Evolutionary conservation across 2,888 invertebrate genomes (phyloP).

Genomic region (Tribolium freemani): DNA sequence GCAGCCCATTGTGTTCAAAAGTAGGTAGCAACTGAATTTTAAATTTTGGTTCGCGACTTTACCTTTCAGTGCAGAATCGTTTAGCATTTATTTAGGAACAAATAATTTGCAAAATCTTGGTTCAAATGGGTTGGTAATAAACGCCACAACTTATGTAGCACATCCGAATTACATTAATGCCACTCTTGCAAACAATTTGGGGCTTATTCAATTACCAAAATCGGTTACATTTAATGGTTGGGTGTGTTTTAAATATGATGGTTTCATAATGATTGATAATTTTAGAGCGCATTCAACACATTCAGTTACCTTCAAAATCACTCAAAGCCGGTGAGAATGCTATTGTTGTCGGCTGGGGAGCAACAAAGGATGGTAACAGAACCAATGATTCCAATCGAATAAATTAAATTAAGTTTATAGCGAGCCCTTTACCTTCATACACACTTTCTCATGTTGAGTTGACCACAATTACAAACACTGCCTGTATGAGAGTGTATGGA

Average conservation of each 20-base stretch:
- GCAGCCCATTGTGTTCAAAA: conserved; percentile 1
- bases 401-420: not conserved
- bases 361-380: not conserved
- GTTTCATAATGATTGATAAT: not conserved
- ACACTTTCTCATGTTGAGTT: not conserved
- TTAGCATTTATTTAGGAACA: not conserved
- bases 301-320: not conserved
- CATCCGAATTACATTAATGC: conserved; percentile 3
- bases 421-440: not conserved
- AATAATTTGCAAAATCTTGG: not conserved
- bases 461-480: conserved; percentile 2
- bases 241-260: not conserved
- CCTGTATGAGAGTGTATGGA: conserved; percentile 1
- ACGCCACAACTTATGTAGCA: not conserved
- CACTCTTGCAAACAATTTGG: conserved; percentile 19
- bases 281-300: not conserved
- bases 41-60: not conserved
- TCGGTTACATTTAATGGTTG: not conserved
- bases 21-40: not conserved
- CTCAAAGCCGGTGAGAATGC: not conserved
- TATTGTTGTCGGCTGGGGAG: conserved; percentile 17
- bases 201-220: not conserved
- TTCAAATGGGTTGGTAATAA: not conserved
- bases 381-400: not conserved
- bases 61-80: not conserved